A percentile compares a stretch with the other conserved stretches of the same genome.
Conservation (phyloP, 2,113 vertebrate species). For the Spheniscus mendiculus region DNA sequence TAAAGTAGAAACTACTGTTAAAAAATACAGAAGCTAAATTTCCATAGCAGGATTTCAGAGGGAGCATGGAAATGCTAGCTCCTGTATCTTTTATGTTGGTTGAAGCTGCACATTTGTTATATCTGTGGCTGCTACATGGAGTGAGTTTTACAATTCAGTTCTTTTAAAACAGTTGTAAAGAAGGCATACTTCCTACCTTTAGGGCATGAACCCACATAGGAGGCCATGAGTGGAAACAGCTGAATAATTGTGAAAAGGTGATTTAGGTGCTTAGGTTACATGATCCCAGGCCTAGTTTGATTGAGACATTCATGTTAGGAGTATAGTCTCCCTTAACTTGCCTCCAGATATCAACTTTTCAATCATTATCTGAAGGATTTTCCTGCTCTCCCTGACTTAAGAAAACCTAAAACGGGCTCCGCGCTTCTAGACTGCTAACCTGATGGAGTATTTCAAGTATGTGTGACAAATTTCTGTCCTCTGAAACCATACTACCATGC, state of each 20-base stretch:
- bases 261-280: neutral
- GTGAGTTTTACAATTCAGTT: neutral
- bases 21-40: neutral
- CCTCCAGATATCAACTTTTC: neutral
- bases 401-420: neutral
- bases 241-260: neutral
- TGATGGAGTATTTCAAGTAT: neutral
- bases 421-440: neutral
- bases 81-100: neutral
- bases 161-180: neutral
- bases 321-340: neutral
- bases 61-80: neutral
- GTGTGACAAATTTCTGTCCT: neutral
- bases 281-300: neutral
- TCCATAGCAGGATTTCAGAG: neutral
- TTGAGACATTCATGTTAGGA: neutral
- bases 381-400: neutral
- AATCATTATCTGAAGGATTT: neutral
- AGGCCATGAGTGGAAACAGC: neutral
- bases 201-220: neutral
- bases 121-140: neutral
- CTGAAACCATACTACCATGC: neutral
- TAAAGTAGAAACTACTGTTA: constrained; percentile 29
- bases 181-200: neutral
- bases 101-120: neutral